Base-by-base conservation (phyloP, 2,797 vertebrate genomes). In the Gobio occitaniae region DNA sequence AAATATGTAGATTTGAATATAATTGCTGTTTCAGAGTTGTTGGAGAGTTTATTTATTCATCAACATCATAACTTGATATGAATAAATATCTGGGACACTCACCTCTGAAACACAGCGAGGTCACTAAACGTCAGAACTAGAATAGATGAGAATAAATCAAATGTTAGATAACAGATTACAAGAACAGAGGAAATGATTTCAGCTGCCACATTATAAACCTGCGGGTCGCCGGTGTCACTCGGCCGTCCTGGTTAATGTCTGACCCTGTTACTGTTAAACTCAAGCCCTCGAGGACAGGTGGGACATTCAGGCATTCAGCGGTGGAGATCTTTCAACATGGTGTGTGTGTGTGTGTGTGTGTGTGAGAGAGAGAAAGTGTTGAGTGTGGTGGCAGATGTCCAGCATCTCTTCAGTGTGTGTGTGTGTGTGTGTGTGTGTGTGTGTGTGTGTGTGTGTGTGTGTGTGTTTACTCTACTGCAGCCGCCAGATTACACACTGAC, bases 381-480 rank as follows among this genome's bases (percentile, higher is more conserved):
- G 12, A 38, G 56, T 21, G 12, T 59, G 29, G 38, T 29, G n/a
- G 3, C 38, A 78, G 38, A 63, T 56, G 59, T 47, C 38, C 56
- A 78, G 41, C 56, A 65, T 48, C 21, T 59, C 21, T 59, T 54
- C 15, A 11, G n/a, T 78, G 76, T 78, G 75, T 70, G 19, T 68
- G 47, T 48, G 3, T 48, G 52, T 54, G n/a, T 78, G 76, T n/a
- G n/a, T n/a, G n/a, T n/a, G n/a, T 78, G 76, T 78, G 75, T 70
- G 19, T 68, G 47, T 48, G n/a, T n/a, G n/a, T n/a, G n/a, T n/a
- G n/a, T n/a, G n/a, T 78, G 76, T 71, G 38, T 44, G 69, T 71
- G 47, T 75, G 74, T 76, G 74, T 56, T 38, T 76, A 38, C 74
- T 56, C 50, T 38, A 3, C 50, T 21, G 50, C 6, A 75, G 50